Evolutionary conservation across 1,140 invertebrate species (phyloP), one percentile per base, ranked within the genome.

Genomic region (Trypoxylus dichotomus): DNA sequence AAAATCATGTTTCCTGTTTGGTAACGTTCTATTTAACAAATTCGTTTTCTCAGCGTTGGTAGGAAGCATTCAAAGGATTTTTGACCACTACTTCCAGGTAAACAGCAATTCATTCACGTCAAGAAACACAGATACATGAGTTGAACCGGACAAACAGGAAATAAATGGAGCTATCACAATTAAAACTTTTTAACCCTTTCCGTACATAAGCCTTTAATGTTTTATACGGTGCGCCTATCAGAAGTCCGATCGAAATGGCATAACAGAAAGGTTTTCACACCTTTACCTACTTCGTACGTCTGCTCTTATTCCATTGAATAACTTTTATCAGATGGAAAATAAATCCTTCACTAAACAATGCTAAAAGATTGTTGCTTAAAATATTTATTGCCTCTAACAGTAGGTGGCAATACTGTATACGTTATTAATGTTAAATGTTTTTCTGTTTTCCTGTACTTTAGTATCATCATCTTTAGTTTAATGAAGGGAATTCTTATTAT

Each of bases 241-340:
- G 13, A 29, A 37, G 41, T 74, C 72, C 37, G 72, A 74, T 74
- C 72, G 21, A 74, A 43, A 74, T n/a, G 3, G 41, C 41, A 74
- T 74, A 74, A 42, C 21, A 74, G 41, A 74, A 41, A 29, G 72
- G 72, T 68, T 74, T 74, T 74, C 72, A 74, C 72, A 74, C 72
- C 72, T 74, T 74, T 15, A 19, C n/a, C 21, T 37, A 74, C 37
- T 6, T 2, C 5, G 7, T 5, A 37, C 3, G 24, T 68, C 24
- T 68, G 21, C 21, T 29, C 27, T 68, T 68, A 27, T 29, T 68
- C 60, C 11, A 5, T 68, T 73, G 11, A 73, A 73, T 73, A 42
- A n/a, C n/a, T 32, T 73, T 74, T 74, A 74, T 74, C 72, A 74
- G 72, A 74, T 74, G 5, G 32, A 42, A 41, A 74, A 74, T 74